Evolutionary conservation across 1,140 invertebrate genomes (phyloP), one percentile per base, ranked within the genome.

Genomic region (Atta colombica): DNA sequence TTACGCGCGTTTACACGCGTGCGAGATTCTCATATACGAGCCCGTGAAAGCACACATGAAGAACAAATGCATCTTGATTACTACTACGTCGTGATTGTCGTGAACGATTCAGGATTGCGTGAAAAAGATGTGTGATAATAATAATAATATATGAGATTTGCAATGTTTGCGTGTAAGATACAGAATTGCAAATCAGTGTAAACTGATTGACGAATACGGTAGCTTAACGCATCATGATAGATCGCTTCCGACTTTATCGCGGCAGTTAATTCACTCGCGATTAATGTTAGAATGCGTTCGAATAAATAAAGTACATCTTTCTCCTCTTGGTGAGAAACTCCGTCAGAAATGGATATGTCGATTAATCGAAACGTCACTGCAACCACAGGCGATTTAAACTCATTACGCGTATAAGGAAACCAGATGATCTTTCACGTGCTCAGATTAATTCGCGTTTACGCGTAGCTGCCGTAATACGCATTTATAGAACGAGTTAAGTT

Each of bases 401-500:
- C 63, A 69, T 80, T 80, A 80, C 25, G 45, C 77, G 77, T 69
- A 80, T 69, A 80, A 69, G 77, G 77, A 69, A 80, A 80, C 77
- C 31, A 58, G 61, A 28, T 39, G 25, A 53, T 16, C 18, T 12
- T 53, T 45, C 25, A 65, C 14, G 60, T 18, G 25, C 25, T 28
- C n/a, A 3, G 63, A 80, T 69, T 80, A 80, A 80, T 68, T 55
- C 31, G 45, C 61, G n/a, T 68, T 78, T 80, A 80, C 28, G 63
- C 28, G 35, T 60, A 65, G 63, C 49, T 25, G 49, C 49, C 49
- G 65, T 69, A 39, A 69, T 80, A 69, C 61, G 63, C 65, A 51
- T 81, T 77, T 81, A 39, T 71, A 71, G 49, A 81, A 10, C 49
- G 49, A 69, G 65, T 71, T 68, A 35, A 68, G 45, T 35, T 71